Base-by-base conservation (phyloP, 1,140 invertebrate species). In the Aphelinus certus region DNA sequence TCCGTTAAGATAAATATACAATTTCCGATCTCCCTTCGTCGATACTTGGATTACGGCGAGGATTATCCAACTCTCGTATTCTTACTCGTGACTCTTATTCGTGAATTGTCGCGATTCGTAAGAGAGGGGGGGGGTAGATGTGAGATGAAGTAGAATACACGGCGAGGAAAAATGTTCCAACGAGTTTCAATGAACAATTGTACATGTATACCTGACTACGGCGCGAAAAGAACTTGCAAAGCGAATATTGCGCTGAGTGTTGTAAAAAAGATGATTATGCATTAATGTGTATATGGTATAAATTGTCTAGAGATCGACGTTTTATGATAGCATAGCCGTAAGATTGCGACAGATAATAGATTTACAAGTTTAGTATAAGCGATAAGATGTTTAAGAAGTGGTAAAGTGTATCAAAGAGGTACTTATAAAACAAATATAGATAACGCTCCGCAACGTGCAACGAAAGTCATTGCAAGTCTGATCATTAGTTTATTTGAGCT, bases 271-370 rank as follows among this genome's bases (percentile, higher is more conserved):
- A 67, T 71, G 69, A 76, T 67, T 76, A 69, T 76, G 73, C 73
- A 72, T 71, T 62, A 76, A 76, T 76, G 75, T 71, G 69, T 76
- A 71, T 56, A 76, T 71, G 73, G 68, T 71, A 60, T 60, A 64
- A 76, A 72, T 68, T 76, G 49, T 76, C 69, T 76, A 76, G 57
- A 67, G 51, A 67, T 76, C 45, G 62, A 67, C 56, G 63, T 72
- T 71, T 66, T 67, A 72, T 42, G 63, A 72, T 76, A 71, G n/a
- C 57, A 7, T 76, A 67, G 7, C 5, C 42, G 9, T 60, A 60
- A 60, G 7, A 10, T 3, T 60, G 42, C 58, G 42, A n/a, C n/a
- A 60, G 3, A 26, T 51, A 9, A 48, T 64, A 48, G 47, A 53
- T 26, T 26, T 64, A 51, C 68, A 71, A 75, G 73, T n/a, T 43